A percentile compares a stretch with the other conserved stretches of the same genome.
Conservation (phyloP, 2,797 vertebrate species). For the Dryobates pubescens region DNA sequence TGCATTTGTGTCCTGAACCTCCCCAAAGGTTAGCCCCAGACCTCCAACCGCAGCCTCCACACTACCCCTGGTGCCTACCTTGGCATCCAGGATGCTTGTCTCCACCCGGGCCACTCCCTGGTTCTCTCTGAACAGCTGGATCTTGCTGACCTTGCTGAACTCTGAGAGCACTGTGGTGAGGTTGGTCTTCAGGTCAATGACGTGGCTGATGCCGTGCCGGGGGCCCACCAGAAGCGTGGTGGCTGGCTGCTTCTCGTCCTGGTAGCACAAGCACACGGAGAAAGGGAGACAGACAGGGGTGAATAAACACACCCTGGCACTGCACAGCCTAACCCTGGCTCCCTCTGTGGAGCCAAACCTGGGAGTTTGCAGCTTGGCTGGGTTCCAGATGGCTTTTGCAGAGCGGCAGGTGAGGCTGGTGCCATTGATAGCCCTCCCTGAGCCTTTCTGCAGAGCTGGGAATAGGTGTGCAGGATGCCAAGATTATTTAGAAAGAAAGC, state of each 20-base stretch:
- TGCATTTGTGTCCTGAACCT: not conserved
- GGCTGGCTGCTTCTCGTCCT: conserved; percentile 96
- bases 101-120: conserved; percentile 96
- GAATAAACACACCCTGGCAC: not conserved
- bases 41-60: accelerated
- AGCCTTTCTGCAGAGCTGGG: not conserved
- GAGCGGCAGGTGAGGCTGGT: not conserved
- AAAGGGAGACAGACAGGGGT: not conserved
- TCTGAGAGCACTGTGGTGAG: conserved; percentile 96
- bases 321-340: not conserved
- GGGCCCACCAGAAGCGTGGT: conserved; percentile 95
- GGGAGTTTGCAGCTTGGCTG: accelerated
- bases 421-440: not conserved
- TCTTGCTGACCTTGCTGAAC: conserved; percentile 95
- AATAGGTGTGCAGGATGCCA: not conserved
- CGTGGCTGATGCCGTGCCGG: conserved; percentile 97
- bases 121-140: conserved; percentile 96
- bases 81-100: conserved; percentile 93
- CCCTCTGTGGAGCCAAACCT: not conserved
- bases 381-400: not conserved
- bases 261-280: not conserved
- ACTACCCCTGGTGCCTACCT: conserved; percentile 78
- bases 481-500: not conserved
- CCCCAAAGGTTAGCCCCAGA: not conserved
- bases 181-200: conserved; percentile 99